A percentile compares a stretch with the other conserved stretches of the same genome.
These are phyloP conservation scores for Cephalotes varians DNA, from an alignment of 2,888 invertebrate species.

Conservation along the genomic window DNA sequence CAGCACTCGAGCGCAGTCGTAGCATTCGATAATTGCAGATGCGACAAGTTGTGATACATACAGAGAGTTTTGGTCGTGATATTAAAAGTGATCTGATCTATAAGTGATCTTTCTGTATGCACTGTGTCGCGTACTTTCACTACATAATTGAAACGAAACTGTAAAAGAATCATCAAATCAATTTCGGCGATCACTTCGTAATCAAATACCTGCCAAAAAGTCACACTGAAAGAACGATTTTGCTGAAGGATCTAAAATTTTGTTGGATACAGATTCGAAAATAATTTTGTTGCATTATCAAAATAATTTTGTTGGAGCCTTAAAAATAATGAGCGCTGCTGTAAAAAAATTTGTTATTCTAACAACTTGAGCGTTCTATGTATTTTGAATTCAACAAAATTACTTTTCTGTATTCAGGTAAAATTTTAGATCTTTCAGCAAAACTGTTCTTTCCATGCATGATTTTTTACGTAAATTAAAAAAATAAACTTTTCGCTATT, in stretches of 20 bases:
- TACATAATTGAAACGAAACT: not conserved
- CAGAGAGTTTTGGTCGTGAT: not conserved
- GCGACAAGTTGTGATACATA: not conserved
- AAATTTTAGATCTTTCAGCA: no score
- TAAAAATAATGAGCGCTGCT: no score
- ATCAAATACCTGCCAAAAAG: not conserved
- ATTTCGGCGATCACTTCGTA: not conserved
- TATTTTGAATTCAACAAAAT: no score
- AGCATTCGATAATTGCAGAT: slow-evolving; percentile 36
- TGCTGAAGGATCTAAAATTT: no score
- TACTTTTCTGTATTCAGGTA: no score
- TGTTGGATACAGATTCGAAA: no score
- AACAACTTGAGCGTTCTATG: no score
- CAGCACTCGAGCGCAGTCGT: slow-evolving; percentile 38
- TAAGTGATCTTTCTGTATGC: not conserved
- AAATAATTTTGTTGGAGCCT: no score
- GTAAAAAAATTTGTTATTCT: no score
- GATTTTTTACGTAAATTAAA: not conserved
- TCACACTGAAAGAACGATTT: no score
- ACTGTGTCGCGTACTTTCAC: not conserved
- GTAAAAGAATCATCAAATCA: slow-evolving; percentile 1
- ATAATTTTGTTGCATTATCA: no score
- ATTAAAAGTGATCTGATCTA: not conserved
- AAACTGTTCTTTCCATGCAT: no score
- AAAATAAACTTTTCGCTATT: not conserved